Conservation (phyloP, 1,140 invertebrate species). For the Anastrepha obliqua region DNA sequence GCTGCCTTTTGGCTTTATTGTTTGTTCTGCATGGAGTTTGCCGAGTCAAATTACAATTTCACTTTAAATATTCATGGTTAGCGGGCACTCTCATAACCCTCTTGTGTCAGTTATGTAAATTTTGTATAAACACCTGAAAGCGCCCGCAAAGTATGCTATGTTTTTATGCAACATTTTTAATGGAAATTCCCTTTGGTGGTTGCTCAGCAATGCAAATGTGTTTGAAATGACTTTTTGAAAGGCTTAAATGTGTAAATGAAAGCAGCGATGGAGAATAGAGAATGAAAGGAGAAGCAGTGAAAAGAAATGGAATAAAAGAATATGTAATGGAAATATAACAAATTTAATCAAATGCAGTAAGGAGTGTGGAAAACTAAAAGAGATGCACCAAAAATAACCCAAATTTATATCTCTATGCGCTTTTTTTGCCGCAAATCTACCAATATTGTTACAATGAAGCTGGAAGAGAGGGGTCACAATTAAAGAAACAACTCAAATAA, state of each 20-base stretch:
- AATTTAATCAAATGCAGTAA: too few species aligned
- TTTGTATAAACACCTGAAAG: slow-evolving; percentile 13
- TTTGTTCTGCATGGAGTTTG: background rate
- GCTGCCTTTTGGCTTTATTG: background rate
- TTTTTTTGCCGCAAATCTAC: too few species aligned
- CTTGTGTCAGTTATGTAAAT: slow-evolving; percentile 4
- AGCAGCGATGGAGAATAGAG: background rate
- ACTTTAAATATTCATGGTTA: slow-evolving; percentile 28
- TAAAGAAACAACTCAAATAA: too few species aligned
- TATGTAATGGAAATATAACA: too few species aligned
- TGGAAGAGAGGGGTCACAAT: too few species aligned
- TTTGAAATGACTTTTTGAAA: slow-evolving; percentile 6
- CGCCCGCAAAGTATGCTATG: slow-evolving; percentile 10
- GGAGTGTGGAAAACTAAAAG: too few species aligned
- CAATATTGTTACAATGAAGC: too few species aligned
- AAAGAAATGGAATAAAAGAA: background rate
- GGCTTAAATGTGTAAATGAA: background rate
- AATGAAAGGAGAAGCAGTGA: background rate
- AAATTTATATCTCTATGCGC: too few species aligned
- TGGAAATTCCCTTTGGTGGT: slow-evolving; percentile 2
- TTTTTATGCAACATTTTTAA: slow-evolving; percentile 17
- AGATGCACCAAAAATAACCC: too few species aligned
- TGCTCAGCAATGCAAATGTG: background rate
- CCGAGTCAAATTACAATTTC: slow-evolving; percentile 26
- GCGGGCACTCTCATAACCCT: background rate